Evolutionary conservation across 1,140 invertebrate species (phyloP), one percentile per base, ranked within the genome.

Genomic region (Mercenaria mercenaria): DNA sequence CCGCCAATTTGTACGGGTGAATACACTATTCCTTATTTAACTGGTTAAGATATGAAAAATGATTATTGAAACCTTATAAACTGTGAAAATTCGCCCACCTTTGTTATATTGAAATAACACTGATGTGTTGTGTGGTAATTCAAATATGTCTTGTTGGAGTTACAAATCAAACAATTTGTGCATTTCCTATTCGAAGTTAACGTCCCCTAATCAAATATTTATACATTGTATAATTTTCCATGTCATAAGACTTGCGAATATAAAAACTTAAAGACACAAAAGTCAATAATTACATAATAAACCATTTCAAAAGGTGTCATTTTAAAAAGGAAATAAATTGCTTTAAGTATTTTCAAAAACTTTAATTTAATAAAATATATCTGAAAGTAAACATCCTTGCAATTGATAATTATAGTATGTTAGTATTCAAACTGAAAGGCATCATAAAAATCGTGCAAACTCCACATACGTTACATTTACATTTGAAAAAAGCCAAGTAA

Each of bases 91-190:
- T 85, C 64, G 32, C 43, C 67, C 76, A 34, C 69, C 43, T 85
- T 85, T 85, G 83, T 85, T 74, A 74, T 52, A 20, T 32, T 18
- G 43, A 85, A 76, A 85, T 74, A 85, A 52, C 69, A 74, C 64
- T 47, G 67, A 74, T 50, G 43, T 41, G 83, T 85, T 76, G 83
- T 67, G 29, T 85, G 83, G 83, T 50, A 85, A 85, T 85, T 76
- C 50, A 85, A 84, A 69, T 84, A 84, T 84, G 56, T 34, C 72
- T 1, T 18, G 72, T 72, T 41, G 1, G n/a, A 50, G 47, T 43
- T n/a, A 76, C 41, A 50, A 50, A 50, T 64, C 59, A 64, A 64
- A 64, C 59, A 64, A 64, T 8, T 64, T 29, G 59, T 64, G 59
- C 59, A 64, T 64, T 64, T 64, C 59, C 59, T 64, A 29, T 64